Base-by-base conservation (phyloP, 2,888 invertebrate species). In the Busseola fusca region DNA sequence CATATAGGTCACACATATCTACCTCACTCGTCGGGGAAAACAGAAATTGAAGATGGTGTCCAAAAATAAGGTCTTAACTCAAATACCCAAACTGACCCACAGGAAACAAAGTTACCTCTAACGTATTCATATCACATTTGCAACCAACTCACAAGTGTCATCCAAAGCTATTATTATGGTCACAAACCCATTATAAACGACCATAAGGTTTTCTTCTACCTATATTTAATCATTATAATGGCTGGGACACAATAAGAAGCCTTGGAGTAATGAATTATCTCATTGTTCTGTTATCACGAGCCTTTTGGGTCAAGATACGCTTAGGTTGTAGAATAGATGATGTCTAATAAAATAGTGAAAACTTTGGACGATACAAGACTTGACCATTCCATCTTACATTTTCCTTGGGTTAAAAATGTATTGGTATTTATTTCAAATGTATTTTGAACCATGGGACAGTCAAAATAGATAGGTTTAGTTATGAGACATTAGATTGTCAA, bases 211-310 rank as follows among this genome's bases (percentile, higher is more conserved):
- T 77, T 80, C 78, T 84, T 78, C 69, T 62, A 60, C 3, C 81
- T 67, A 80, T 80, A 80, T 80, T 63, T 58, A 74, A 76, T 56
- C 59, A 81, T 76, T 80, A 52, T 92, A 90, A 92, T 89, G 82
- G 86, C 83, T 86, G 77, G 85, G 87, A 83, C 71, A 92, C 92
- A 93, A 92, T 90, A 84, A 84, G 76, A 69, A 88, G 80, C 94
- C 94, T 94, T 93, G 92, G 83, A 69, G 87, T 90, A 91, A 92
- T 92, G 90, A 92, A 93, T 93, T 92, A 92, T 91, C 91, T 89
- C 86, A 94, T 94, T 94, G 94, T 94, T 88, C 86, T 84, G 84
- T 84, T 84, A 87, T 91, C 90, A 87, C 89, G 88, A 87, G 90
- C 93, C 93, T 91, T 93, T 89, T 92, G 87, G 90, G 91, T 88